These are phyloP conservation scores for Hafferia zeledoni DNA, from an alignment of 2,797 vertebrate genomes.

Conservation along the genomic window DNA sequence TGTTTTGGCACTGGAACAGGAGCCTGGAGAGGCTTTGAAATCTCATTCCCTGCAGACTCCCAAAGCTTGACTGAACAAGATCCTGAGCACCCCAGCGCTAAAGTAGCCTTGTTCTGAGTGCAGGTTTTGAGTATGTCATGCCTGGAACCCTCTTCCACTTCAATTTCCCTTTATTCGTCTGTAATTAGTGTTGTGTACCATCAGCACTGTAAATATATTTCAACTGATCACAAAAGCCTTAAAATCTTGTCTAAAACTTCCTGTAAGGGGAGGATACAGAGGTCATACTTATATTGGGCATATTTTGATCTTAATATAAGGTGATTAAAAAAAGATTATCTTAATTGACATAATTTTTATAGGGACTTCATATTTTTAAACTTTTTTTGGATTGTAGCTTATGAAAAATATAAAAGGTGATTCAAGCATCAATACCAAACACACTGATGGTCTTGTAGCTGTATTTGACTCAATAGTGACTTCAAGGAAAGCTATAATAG, in stretches of 20 bases:
- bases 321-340: not conserved
- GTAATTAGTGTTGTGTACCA: not conserved
- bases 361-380: not conserved
- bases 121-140: not conserved
- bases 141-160: not conserved
- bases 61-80: not conserved
- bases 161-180: not conserved
- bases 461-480: slow-evolving; percentile 19
- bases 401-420: slow-evolving; percentile 37
- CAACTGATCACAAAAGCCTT: not conserved
- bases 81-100: not conserved
- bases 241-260: not conserved
- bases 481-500: slow-evolving; percentile 21
- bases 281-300: not conserved
- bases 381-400: not conserved
- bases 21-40: not conserved
- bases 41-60: not conserved
- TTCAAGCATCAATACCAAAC: slow-evolving; percentile 8
- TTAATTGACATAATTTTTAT: slow-evolving; percentile 18
- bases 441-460: slow-evolving; percentile 17
- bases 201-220: not conserved
- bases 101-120: not conserved
- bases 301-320: not conserved
- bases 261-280: not conserved
- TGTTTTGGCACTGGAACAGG: not conserved